Conservation (phyloP, 2,888 invertebrate species). For the Diaperis boleti region DNA sequence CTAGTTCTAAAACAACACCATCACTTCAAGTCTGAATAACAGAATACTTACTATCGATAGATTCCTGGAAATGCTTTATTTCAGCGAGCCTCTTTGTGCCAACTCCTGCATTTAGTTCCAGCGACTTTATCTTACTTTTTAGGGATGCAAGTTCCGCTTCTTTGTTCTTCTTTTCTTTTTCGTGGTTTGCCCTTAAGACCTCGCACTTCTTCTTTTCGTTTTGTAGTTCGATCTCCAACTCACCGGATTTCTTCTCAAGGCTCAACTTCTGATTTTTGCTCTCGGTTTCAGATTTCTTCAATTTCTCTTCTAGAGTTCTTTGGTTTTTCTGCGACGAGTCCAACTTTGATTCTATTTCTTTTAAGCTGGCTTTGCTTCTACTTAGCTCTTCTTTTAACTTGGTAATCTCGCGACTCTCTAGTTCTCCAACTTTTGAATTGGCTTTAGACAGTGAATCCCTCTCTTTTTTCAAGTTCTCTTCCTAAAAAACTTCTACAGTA, state of each 20-base stretch:
- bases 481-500: conserved; percentile 59
- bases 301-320: conserved; percentile 64
- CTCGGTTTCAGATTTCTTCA: conserved; percentile 75
- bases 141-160: conserved; percentile 83
- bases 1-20: conserved; percentile 72
- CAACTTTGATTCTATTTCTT: conserved; percentile 61
- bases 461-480: conserved; percentile 68
- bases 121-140: conserved; percentile 78
- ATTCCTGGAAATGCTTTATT: conserved; percentile 75
- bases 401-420: conserved; percentile 56
- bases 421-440: conserved; percentile 55
- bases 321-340: conserved; percentile 56
- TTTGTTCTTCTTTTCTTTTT: conserved; percentile 81
- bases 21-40: not conserved
- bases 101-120: conserved; percentile 73
- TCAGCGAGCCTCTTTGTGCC: conserved; percentile 76
- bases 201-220: conserved; percentile 77
- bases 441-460: conserved; percentile 63
- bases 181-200: conserved; percentile 75
- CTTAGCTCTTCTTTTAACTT: conserved; percentile 59
- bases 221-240: conserved; percentile 65
- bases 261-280: conserved; percentile 73
- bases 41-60: conserved; percentile 73
- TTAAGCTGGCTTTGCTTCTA: conserved; percentile 55
- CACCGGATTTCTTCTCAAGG: conserved; percentile 71